phyloP scores from a whole-genome alignment of 2,113 vertebrate genomes.

The Forbesichthys agassizii region DNA sequence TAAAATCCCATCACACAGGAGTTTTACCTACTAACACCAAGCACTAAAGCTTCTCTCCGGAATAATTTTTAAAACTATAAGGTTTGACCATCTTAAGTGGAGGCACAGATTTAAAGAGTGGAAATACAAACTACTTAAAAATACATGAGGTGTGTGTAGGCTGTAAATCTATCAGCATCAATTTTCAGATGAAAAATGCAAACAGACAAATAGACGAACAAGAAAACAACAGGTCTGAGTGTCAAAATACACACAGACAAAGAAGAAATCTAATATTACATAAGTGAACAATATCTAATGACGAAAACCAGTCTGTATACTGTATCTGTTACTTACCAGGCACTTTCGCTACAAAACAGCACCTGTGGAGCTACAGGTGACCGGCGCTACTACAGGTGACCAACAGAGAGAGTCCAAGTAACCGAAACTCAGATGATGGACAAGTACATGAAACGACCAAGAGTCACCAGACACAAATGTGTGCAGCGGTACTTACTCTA shows the following conservation, averaged over 20 bases:
- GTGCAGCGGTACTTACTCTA: conserved; percentile 45
- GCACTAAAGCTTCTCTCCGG: not conserved
- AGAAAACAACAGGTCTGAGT: not conserved
- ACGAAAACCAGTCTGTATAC: too few relatives aligned
- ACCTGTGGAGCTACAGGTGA: not conserved
- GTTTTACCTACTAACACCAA: not conserved
- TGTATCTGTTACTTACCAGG: not conserved
- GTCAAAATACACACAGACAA: too few relatives aligned
- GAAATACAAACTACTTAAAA: conserved; percentile 9
- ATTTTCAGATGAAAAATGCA: not conserved
- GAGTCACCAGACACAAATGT: not conserved
- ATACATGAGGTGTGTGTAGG: conserved; percentile 3
- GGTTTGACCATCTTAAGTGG: conserved; percentile 24
- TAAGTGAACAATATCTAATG: too few relatives aligned
- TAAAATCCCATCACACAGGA: not conserved
- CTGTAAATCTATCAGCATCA: not conserved
- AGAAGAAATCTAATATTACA: too few relatives aligned
- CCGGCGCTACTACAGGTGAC: not conserved
- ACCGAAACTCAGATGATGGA: conserved; percentile 10
- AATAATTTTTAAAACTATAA: not conserved
- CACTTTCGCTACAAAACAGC: not conserved
- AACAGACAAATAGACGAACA: conserved; percentile 1
- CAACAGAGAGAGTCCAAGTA: conserved; percentile 2
- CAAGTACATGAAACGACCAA: conserved; percentile 11
- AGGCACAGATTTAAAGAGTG: conserved; percentile 14